Evolutionary conservation across 2,888 invertebrate genomes (phyloP).

Genomic region (Ectemnius cavifrons): DNA sequence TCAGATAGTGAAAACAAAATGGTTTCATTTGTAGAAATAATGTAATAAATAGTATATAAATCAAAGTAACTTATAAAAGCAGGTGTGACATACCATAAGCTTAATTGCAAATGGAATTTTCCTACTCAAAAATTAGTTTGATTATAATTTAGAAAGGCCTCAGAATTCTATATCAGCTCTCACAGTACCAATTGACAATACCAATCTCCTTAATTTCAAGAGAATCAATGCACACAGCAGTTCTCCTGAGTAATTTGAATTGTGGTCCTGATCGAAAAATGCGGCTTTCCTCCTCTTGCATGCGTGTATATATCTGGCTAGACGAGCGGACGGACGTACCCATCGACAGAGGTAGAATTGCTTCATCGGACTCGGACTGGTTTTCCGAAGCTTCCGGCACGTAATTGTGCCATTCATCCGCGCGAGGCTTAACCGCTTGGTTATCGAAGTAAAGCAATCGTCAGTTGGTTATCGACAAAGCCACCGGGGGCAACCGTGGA

Average conservation of each 20-base stretch:
- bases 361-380: background rate
- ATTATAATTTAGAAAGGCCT: too few species aligned
- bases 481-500: background rate
- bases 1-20: too few species aligned
- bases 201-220: background rate
- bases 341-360: background rate
- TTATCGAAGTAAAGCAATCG: constrained; percentile 41
- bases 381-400: background rate
- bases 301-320: background rate
- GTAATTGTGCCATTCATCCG: constrained; percentile 7
- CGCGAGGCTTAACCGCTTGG: constrained; percentile 10
- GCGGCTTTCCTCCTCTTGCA: background rate
- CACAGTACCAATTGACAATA: too few species aligned
- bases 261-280: too few species aligned
- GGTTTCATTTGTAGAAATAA: too few species aligned
- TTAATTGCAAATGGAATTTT: too few species aligned
- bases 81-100: too few species aligned
- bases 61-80: background rate
- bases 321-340: background rate
- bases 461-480: constrained; percentile 42
- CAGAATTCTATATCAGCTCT: too few species aligned
- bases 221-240: too few species aligned
- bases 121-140: too few species aligned
- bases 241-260: too few species aligned
- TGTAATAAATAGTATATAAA: too few species aligned